Base-by-base conservation (phyloP, 1,140 invertebrate species). In the Halictus rubicundus region DNA sequence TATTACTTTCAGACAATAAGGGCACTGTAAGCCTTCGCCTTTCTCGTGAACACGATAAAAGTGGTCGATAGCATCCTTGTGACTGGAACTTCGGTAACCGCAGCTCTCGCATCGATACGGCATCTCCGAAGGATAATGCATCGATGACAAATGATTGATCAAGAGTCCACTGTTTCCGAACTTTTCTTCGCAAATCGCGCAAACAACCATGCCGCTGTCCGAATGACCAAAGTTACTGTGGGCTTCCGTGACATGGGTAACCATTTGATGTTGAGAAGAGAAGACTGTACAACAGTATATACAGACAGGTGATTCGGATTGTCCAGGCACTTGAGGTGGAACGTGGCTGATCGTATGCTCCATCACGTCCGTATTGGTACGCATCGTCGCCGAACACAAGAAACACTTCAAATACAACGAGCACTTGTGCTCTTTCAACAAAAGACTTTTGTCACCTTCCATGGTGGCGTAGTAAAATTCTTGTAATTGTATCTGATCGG, bases 51-150 rank as follows among this genome's bases (percentile, higher is more conserved):
- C 87, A 59, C 94, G 90, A 84, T 95, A 95, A 88, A 95, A 96
- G 92, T 97, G 97, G 88, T 96, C 95, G 63, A 97, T 94, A 27
- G 95, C 92, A 81, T 95, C 94, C 78, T 95, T 95, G 89, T 97
- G 96, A 75, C 96, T 95, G 12, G 97, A 97, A 21, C 95, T 95
- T 57, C 96, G 94, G 91, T 96, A 97, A 65, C 93, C 92, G 86
- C 97, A 97, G 39, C 94, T 94, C 37, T 95, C 95, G 89, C 97
- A 97, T 54, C 93, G 92, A 90, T 97, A 98, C 1, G 97, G 97
- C 91, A 97, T 94, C 90, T 98, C 97, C 7, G 95, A 94, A 32
- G 95, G 95, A 77, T 94, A 94, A 92, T 98, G 97, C 79, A 94
- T 95, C 76, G 95, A 95, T 77, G 96, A 95, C 94, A 97, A 95